phyloP scores from a whole-genome alignment of 2,797 vertebrate genomes.

The Xenopus petersii region DNA sequence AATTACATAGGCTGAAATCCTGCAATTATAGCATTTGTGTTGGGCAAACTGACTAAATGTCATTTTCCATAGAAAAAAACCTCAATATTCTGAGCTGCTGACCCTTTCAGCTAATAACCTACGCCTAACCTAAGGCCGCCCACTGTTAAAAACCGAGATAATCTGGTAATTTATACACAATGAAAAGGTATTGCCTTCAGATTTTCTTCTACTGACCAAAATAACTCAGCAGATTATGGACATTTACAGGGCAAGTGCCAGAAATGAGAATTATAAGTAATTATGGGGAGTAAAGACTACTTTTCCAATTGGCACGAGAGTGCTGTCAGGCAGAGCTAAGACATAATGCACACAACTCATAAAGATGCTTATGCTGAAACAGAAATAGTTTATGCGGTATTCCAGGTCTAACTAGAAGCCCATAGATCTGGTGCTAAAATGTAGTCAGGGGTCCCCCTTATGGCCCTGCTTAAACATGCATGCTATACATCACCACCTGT shows the following conservation, averaged over 20 bases:
- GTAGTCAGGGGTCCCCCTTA: too few species aligned
- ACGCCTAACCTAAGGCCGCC: background rate
- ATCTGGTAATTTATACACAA: conserved; percentile 15
- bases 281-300: too few species aligned
- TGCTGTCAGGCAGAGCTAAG: too few species aligned
- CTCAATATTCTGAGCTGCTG: background rate
- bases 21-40: conserved; percentile 15
- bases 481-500: too few species aligned
- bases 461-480: too few species aligned
- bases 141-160: conserved; percentile 2
- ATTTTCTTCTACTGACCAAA: background rate
- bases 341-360: too few species aligned
- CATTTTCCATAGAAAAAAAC: background rate
- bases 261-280: conserved; percentile 19
- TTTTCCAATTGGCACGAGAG: too few species aligned
- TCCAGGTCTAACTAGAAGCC: too few species aligned
- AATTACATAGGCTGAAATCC: background rate
- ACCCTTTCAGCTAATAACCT: background rate
- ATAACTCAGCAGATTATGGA: conserved; percentile 9
- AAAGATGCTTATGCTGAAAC: too few species aligned
- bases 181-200: background rate
- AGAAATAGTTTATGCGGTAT: too few species aligned
- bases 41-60: background rate
- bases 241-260: conserved; percentile 1
- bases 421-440: too few species aligned